Percentiles rank a stretch among this genome's conserved stretches.
These are phyloP conservation scores for Smithornis capensis DNA, from an alignment of 2,113 vertebrate genomes.

Conservation along the genomic window DNA sequence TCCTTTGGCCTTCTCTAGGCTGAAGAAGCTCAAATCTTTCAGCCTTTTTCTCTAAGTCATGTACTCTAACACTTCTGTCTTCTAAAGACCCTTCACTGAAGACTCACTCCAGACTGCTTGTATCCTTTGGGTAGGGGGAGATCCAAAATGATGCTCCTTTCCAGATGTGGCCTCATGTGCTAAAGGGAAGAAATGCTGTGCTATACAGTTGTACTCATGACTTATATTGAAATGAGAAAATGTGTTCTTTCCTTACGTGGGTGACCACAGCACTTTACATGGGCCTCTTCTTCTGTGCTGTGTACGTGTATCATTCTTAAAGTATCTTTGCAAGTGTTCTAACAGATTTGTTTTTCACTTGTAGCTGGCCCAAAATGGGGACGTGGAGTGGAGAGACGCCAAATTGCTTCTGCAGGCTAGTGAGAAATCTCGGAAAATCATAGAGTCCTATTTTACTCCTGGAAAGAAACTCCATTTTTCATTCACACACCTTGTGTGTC, in stretches of 20 bases:
- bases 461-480: conserved; percentile 84
- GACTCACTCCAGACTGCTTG: neutral
- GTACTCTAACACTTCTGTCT: neutral
- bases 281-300: neutral
- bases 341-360: neutral
- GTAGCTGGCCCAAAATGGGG: conserved; percentile 84
- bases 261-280: neutral
- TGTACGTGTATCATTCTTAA: neutral
- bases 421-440: conserved; percentile 80
- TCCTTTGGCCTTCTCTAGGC: neutral
- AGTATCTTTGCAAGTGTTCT: neutral
- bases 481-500: conserved; percentile 94
- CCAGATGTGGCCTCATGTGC: neutral
- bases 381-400: conserved; percentile 81
- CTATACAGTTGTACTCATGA: neutral
- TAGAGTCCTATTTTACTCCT: conserved; percentile 91
- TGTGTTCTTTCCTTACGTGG: neutral
- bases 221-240: neutral
- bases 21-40: neutral
- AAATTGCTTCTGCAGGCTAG: conserved; percentile 86
- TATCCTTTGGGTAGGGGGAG: neutral
- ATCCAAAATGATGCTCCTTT: neutral
- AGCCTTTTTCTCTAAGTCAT: neutral
- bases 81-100: neutral
- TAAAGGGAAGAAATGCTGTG: neutral